A percentile compares a stretch with the other conserved stretches of the same genome.
Evolutionary conservation across 2,888 invertebrate species (phyloP).

Genomic region (Cryptus viduatorius): DNA sequence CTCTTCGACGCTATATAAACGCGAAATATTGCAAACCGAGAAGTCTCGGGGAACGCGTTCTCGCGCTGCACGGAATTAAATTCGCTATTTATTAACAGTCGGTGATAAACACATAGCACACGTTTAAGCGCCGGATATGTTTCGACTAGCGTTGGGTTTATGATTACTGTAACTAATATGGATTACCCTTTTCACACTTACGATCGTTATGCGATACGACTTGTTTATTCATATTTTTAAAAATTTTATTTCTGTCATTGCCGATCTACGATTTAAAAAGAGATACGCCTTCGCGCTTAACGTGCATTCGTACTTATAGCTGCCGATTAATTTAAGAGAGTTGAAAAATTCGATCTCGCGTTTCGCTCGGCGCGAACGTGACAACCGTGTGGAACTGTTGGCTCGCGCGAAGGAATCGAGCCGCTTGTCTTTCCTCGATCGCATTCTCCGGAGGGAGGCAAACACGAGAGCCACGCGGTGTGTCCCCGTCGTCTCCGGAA

Average conservation of each 20-base stretch:
- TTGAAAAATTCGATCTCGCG: conserved; percentile 74
- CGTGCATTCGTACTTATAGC: no score
- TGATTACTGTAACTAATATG: neutral
- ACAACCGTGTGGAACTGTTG: conserved; percentile 2
- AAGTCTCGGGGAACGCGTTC: neutral
- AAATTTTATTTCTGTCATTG: no score
- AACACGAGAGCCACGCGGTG: conserved; percentile 25
- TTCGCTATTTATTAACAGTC: conserved; percentile 63
- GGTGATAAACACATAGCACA: conserved; percentile 57
- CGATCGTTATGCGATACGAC: no score
- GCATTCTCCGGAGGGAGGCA: conserved; percentile 19
- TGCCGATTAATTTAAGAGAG: conserved; percentile 65
- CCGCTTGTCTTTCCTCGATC: conserved; percentile 62
- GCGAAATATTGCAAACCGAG: neutral
- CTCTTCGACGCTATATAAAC: conserved; percentile 1
- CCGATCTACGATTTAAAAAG: no score
- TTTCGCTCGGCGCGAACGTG: conserved; percentile 69
- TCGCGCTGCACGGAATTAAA: conserved; percentile 26
- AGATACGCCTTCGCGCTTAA: no score
- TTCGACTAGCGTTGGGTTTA: neutral
- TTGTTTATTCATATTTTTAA: no score
- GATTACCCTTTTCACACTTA: neutral
- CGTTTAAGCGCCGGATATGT: neutral
- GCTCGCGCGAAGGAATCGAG: conserved; percentile 12
- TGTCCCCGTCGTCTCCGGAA: conserved; percentile 16